A percentile compares a stretch with the other conserved stretches of the same genome.
Evolutionary conservation across 2,113 vertebrate species (phyloP).

Genomic region (Platysteira castanea): DNA sequence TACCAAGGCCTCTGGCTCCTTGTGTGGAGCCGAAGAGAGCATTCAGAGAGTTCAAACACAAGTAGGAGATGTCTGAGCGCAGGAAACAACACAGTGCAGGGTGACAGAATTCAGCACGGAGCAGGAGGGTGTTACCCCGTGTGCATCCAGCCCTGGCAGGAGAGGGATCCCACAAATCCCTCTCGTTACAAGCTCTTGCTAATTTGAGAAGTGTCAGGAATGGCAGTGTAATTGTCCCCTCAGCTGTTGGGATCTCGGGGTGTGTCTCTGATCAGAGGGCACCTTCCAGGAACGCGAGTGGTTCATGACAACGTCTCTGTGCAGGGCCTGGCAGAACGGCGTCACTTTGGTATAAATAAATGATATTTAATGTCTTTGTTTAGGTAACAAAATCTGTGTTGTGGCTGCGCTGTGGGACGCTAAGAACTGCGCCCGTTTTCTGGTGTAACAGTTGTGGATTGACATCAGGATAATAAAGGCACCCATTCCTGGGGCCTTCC

Average conservation of each 20-base stretch:
- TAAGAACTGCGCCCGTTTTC: background rate
- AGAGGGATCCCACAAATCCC: background rate
- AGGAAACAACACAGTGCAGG: rapidly evolving
- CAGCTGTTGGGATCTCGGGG: background rate
- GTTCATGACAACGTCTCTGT: background rate
- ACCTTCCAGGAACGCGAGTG: rapidly evolving
- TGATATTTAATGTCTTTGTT: background rate
- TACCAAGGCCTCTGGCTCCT: background rate
- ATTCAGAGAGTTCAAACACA: slow-evolving; percentile 27
- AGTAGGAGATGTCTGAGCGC: background rate
- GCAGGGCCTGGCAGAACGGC: background rate
- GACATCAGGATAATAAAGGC: background rate
- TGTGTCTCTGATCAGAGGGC: background rate
- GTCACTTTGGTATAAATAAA: background rate
- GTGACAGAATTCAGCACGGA: background rate
- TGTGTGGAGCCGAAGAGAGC: slow-evolving; percentile 14
- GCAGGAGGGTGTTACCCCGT: background rate
- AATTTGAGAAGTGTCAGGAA: background rate
- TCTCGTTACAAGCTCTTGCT: background rate
- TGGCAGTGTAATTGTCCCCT: background rate
- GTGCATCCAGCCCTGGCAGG: background rate
- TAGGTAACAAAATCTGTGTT: background rate
- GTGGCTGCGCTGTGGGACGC: background rate
- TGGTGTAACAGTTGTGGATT: background rate
- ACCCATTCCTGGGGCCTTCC: background rate